phyloP scores from a whole-genome alignment of 2,797 vertebrate species.

The Discoglossus pictus region DNA sequence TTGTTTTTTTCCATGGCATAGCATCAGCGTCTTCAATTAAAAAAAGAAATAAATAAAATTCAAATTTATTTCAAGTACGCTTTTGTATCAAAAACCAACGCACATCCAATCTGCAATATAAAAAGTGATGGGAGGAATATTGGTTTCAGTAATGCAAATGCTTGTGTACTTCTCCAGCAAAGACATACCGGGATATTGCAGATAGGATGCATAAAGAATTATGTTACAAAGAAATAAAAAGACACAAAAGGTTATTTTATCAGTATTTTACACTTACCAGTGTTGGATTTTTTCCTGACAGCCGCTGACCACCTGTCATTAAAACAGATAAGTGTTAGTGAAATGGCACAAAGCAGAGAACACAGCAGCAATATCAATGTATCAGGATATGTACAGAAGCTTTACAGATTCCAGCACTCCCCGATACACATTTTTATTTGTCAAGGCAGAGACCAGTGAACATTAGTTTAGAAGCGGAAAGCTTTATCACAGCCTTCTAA shows the following conservation, averaged over 20 bases:
- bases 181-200: no score
- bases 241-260: slow-evolving; percentile 49
- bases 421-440: slow-evolving; percentile 70
- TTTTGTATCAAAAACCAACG: no score
- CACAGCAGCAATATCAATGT: slow-evolving; percentile 65
- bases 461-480: slow-evolving; percentile 59
- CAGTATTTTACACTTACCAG: slow-evolving; percentile 75
- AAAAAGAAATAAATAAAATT: no score
- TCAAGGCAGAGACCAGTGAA: slow-evolving; percentile 63
- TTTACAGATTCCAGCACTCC: slow-evolving; percentile 63
- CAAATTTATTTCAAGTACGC: no score
- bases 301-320: slow-evolving; percentile 80
- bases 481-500: slow-evolving; percentile 67
- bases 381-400: slow-evolving; percentile 63
- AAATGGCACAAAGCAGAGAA: slow-evolving; percentile 63
- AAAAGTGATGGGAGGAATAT: no score
- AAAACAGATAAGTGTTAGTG: slow-evolving; percentile 78
- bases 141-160: no score
- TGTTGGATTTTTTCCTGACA: slow-evolving; percentile 81
- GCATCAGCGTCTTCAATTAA: no score
- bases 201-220: no score
- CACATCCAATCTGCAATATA: no score
- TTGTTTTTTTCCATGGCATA: no score
- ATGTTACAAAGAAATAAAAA: no score
- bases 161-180: no score